phyloP scores from a whole-genome alignment of 2,797 vertebrate genomes.

The Gymnopithys bicolor region DNA sequence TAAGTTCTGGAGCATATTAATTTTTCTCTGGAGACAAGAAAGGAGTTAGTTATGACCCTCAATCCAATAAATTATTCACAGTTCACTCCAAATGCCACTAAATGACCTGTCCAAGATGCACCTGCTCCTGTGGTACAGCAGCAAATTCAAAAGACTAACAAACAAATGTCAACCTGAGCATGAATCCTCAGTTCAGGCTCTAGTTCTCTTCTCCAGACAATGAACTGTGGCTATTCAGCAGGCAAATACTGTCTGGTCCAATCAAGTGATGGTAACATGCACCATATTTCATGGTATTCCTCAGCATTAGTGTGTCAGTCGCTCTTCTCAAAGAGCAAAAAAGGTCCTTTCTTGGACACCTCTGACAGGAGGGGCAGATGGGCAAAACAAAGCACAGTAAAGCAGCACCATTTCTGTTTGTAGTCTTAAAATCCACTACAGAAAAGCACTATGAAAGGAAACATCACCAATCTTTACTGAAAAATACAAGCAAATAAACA shows the following conservation, averaged over 20 bases:
- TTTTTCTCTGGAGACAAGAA: slow-evolving; percentile 23
- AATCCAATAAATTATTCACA: slow-evolving; percentile 4
- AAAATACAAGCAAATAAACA: neutral
- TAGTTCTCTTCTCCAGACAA: neutral
- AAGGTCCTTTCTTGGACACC: neutral
- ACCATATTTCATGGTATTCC: neutral
- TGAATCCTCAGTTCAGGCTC: neutral
- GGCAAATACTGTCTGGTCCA: neutral
- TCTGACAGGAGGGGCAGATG: neutral
- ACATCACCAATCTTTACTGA: neutral
- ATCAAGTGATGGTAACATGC: neutral
- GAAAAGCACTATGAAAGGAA: neutral
- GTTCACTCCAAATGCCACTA: neutral
- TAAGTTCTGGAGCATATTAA: neutral
- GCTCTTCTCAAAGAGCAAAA: neutral
- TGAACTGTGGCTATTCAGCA: neutral
- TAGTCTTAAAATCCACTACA: neutral
- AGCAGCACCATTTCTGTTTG: neutral
- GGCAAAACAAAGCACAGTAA: neutral
- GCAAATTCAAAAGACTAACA: neutral
- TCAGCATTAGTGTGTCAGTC: neutral
- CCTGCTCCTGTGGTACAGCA: neutral
- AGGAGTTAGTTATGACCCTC: neutral
- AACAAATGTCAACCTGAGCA: neutral
- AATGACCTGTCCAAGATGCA: neutral